Percentiles rank a stretch among this genome's conserved stretches.
Evolutionary conservation across 2,888 invertebrate species (phyloP).

Genomic region (Alcis repandata): DNA sequence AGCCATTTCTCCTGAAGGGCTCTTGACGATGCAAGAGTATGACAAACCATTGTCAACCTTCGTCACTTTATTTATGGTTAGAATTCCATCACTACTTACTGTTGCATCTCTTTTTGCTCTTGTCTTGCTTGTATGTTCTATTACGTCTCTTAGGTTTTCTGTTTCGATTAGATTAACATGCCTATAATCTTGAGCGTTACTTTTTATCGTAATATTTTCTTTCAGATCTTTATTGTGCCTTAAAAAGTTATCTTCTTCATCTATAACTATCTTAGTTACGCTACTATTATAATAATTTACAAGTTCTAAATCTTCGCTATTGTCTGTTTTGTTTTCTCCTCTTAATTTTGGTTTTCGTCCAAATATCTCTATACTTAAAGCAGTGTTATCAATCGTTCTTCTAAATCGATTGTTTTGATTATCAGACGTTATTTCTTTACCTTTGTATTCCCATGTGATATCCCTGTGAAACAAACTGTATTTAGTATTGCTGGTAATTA

Average conservation of each 20-base stretch:
- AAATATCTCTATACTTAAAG: conserved; percentile 76
- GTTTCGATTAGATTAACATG: neutral
- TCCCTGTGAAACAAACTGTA: conserved; percentile 69
- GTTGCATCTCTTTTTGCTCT: conserved; percentile 62
- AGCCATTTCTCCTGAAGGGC: conserved; percentile 92
- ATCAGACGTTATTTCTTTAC: conserved; percentile 76
- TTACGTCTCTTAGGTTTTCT: neutral
- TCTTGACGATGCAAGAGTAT: conserved; percentile 92
- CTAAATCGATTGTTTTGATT: conserved; percentile 70
- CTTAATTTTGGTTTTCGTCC: conserved; percentile 83
- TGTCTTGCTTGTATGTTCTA: neutral
- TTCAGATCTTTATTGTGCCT: neutral
- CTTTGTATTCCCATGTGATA: conserved; percentile 82
- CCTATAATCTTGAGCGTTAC: neutral
- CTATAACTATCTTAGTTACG: neutral
- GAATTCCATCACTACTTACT: conserved; percentile 80
- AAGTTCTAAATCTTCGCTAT: neutral
- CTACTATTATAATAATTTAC: neutral
- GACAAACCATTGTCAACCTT: conserved; percentile 90
- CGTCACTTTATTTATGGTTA: conserved; percentile 87
- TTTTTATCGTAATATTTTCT: neutral
- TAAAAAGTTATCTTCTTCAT: neutral
- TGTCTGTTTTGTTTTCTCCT: conserved; percentile 45
- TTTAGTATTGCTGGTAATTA: too few relatives aligned
- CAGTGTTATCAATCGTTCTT: conserved; percentile 66